Conservation (phyloP, 92 coral and sea anemone species). For the Parazoanthus darwini region DNA sequence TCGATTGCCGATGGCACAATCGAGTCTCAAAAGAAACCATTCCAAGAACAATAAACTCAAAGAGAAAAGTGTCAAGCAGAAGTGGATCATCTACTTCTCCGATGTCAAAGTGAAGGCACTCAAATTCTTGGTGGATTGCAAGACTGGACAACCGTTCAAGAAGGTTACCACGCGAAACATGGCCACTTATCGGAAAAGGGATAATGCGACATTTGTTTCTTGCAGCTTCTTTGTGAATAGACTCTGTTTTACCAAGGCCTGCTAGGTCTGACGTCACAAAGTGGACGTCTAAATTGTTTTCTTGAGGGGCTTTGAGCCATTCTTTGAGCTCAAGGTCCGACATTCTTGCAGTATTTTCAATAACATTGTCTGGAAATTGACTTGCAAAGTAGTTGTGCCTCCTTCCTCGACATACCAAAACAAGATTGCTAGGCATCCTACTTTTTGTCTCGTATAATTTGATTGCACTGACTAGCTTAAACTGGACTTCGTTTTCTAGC, state of each 20-base stretch:
- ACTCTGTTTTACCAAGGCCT: conserved; percentile 52
- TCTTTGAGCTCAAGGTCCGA: not conserved
- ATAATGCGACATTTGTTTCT: not conserved
- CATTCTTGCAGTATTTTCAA: conserved; percentile 8
- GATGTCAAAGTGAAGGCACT: conserved; percentile 42
- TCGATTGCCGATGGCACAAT: conserved; percentile 32
- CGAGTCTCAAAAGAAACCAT: conserved; percentile 42
- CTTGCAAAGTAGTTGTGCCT: not conserved
- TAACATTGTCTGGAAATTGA: conserved; percentile 4
- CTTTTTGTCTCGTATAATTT: conserved; percentile 2
- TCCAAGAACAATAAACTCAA: conserved; percentile 36
- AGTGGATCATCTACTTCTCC: conserved; percentile 44
- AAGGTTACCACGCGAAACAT: conserved; percentile 9
- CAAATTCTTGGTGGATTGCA: conserved; percentile 17
- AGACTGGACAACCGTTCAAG: conserved; percentile 35
- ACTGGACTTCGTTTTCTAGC: conserved; percentile 48
- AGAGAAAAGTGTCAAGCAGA: conserved; percentile 33
- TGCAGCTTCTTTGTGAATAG: conserved; percentile 10
- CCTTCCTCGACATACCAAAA: conserved; percentile 5
- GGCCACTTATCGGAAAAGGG: conserved; percentile 40
- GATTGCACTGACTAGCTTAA: conserved; percentile 41
- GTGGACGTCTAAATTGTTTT: conserved; percentile 2
- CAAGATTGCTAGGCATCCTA: not conserved
- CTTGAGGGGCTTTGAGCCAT: not conserved
- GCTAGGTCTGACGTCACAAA: conserved; percentile 45